These are phyloP conservation scores for Anthonomus grandis DNA, from an alignment of 1,140 invertebrate species.

Conservation along the genomic window DNA sequence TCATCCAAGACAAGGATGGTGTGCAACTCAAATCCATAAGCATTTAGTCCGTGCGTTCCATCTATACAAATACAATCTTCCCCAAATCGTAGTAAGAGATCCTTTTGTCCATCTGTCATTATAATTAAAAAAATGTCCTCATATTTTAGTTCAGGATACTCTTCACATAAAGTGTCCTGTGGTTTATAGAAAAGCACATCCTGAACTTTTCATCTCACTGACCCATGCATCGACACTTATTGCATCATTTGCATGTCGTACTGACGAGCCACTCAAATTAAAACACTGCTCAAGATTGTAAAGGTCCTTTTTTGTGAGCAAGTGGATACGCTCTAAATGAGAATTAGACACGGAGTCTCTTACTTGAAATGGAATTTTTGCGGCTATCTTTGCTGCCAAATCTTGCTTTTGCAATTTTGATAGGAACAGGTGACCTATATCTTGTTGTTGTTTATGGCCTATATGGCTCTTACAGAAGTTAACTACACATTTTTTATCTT, in stretches of 20 bases:
- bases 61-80: constrained; percentile 28
- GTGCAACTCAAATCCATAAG: constrained; percentile 18
- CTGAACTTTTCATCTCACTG: constrained; percentile 11
- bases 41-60: constrained; percentile 19
- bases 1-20: constrained; percentile 21
- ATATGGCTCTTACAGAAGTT: not conserved
- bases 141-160: constrained; percentile 16
- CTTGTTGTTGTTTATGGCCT: not conserved
- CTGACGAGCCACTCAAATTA: not conserved
- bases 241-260: constrained; percentile 17
- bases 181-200: constrained; percentile 25
- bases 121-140: constrained; percentile 31
- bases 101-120: constrained; percentile 15
- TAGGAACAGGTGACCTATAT: not conserved
- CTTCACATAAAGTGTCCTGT: constrained; percentile 1
- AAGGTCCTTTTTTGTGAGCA: constrained; percentile 10
- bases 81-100: constrained; percentile 3
- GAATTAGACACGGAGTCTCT: constrained; percentile 2
- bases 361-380: constrained; percentile 6
- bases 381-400: constrained; percentile 1
- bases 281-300: not conserved
- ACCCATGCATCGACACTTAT: constrained; percentile 11
- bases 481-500: not conserved
- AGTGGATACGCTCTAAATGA: not conserved
- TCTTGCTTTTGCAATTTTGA: not conserved